These are phyloP conservation scores for Panurus biarmicus DNA, from an alignment of 2,113 vertebrate species.

Conservation along the genomic window DNA sequence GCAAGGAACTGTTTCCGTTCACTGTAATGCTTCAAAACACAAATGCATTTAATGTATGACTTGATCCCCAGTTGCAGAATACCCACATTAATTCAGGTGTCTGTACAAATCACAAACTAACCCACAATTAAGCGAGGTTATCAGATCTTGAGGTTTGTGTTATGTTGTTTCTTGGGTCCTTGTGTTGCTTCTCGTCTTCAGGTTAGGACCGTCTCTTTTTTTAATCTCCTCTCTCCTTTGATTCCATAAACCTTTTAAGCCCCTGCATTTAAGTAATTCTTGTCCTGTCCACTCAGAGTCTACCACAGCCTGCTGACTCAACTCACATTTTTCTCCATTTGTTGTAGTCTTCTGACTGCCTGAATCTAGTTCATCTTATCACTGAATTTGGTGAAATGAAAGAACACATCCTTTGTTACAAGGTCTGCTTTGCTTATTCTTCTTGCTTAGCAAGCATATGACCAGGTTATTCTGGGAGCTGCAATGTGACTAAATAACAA, in stretches of 20 bases:
- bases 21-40: rapidly evolving
- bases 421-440: not conserved
- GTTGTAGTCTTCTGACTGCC: not conserved
- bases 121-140: not conserved
- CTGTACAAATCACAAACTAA: not conserved
- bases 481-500: not conserved
- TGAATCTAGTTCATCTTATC: not conserved
- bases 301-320: not conserved
- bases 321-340: not conserved
- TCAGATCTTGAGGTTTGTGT: not conserved
- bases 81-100: not conserved
- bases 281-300: not conserved
- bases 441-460: not conserved
- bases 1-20: not conserved
- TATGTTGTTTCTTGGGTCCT: not conserved
- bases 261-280: not conserved
- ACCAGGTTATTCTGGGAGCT: slow-evolving; percentile 3
- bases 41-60: not conserved
- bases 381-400: not conserved
- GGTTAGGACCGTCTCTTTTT: not conserved
- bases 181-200: not conserved
- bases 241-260: not conserved
- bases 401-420: not conserved
- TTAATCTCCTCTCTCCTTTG: not conserved
- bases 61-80: not conserved